These are phyloP conservation scores for Orthosia incerta DNA, from an alignment of 2,888 invertebrate genomes.

Conservation along the genomic window DNA sequence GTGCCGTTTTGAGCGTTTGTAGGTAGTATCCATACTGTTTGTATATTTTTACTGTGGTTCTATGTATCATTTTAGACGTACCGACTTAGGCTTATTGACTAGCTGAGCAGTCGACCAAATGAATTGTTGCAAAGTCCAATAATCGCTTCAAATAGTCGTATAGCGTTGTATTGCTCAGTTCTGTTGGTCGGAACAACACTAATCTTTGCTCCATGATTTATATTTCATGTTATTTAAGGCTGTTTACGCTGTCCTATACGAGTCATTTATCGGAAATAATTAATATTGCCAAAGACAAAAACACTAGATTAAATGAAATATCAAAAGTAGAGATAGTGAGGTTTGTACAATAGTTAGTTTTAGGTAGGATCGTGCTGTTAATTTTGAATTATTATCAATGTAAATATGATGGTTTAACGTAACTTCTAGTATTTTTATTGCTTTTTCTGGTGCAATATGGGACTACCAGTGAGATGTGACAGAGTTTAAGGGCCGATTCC, in stretches of 20 bases:
- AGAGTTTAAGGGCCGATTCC: conserved; percentile 29
- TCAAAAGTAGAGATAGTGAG: conserved; percentile 74
- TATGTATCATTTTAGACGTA: conserved; percentile 45
- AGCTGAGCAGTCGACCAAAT: conserved; percentile 49
- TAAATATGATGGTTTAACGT: conserved; percentile 67
- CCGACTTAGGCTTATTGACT: conserved; percentile 44
- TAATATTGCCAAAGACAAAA: conserved; percentile 82
- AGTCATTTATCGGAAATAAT: conserved; percentile 69
- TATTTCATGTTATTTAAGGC: conserved; percentile 66
- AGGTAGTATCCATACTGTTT: too few relatives aligned
- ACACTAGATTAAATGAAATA: conserved; percentile 71
- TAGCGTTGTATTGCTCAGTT: conserved; percentile 55
- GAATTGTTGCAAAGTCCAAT: conserved; percentile 47
- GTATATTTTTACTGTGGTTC: too few relatives aligned
- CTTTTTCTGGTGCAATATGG: conserved; percentile 65
- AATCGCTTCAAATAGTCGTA: conserved; percentile 44
- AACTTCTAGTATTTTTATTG: conserved; percentile 61
- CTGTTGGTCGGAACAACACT: conserved; percentile 49
- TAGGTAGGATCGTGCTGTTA: conserved; percentile 71
- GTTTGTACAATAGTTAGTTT: conserved; percentile 80
- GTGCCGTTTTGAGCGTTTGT: too few relatives aligned
- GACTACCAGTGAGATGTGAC: conserved; percentile 56
- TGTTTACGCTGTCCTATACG: conserved; percentile 63
- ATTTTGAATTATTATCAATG: conserved; percentile 67
- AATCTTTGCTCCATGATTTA: conserved; percentile 57